Evolutionary conservation across 2,888 invertebrate genomes (phyloP).

Genomic region (Sinopyrophorus schimmeli): DNA sequence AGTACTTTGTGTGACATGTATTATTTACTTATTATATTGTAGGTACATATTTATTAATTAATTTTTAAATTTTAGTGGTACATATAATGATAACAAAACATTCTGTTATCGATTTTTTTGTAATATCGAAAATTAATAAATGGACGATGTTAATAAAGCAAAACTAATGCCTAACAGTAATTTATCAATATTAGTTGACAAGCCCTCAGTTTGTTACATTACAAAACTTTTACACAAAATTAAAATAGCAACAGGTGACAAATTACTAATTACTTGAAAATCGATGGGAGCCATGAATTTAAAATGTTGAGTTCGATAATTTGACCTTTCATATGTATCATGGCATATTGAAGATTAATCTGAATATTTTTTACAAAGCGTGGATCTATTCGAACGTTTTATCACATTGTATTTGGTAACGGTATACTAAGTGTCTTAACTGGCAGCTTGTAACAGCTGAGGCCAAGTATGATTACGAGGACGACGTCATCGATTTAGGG

Average conservation of each 20-base stretch:
- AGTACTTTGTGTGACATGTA: too few species aligned
- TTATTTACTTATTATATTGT: too few species aligned
- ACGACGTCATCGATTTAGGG: slow-evolving; percentile 45
- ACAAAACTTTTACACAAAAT: slow-evolving; percentile 10
- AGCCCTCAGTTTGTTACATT: too few species aligned
- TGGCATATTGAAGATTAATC: background rate
- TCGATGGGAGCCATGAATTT: slow-evolving; percentile 1
- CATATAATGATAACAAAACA: too few species aligned
- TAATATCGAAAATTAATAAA: too few species aligned
- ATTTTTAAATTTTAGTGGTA: too few species aligned
- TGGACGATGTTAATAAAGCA: too few species aligned
- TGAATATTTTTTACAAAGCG: slow-evolving; percentile 12
- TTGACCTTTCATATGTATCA: background rate
- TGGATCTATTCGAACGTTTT: slow-evolving; percentile 14
- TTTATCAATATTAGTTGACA: too few species aligned
- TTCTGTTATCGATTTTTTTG: too few species aligned
- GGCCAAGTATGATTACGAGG: slow-evolving; percentile 46
- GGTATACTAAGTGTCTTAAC: slow-evolving; percentile 31
- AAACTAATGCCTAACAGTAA: too few species aligned
- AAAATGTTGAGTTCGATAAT: background rate
- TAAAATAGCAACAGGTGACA: slow-evolving; percentile 25
- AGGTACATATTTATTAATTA: too few species aligned
- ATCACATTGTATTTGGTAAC: slow-evolving; percentile 16
- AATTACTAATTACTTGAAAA: slow-evolving; percentile 8
- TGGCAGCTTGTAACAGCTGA: slow-evolving; percentile 49